Base-by-base conservation (phyloP, 1,140 invertebrate species). In the Scaptomyza pallida region DNA sequence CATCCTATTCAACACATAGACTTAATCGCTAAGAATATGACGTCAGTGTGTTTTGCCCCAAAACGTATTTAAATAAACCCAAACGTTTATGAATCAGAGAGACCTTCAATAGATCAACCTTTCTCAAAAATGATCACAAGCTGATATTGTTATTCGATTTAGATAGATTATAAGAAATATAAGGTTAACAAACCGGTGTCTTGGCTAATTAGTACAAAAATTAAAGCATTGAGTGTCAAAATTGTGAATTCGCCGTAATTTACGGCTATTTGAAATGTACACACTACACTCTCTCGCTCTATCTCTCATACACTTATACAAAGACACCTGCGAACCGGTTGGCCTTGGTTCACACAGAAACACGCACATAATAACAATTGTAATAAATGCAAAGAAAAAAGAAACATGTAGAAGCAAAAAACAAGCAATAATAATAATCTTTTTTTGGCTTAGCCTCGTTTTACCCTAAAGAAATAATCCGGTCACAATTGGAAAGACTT, bases 281-380 rank as follows among this genome's bases (percentile, higher is more conserved):
- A 54, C 59, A 13, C 35, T 30, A 17, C 40, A 30, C 45, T 26
- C 37, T 48, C 26, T 67, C 48, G 56, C 52, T 48, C 30, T 43
- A 16, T 43, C 37, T 52, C 62, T 57, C 47, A 41, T 37, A 47
- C 16, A 37, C 35, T 41, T 4, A 47, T 3, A 23, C n/a, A n/a
- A n/a, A n/a, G n/a, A n/a, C n/a, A n/a, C n/a, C n/a, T 26, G 47
- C 33, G 10, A 85, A 85, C 80, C 61, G 69, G 80, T 86, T 85
- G 45, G 57, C 74, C 78, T 81, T 70, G 78, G 12, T 37, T 70
- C 56, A 19, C 57, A 63, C 40, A 48, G 6, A 21, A 21, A 26
- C 61, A 72, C 19, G 12, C 43, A 43, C 37, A 63, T 40, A 33
- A 68, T 59, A 65, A 72, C 50, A 68, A 62, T 78, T 63, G 40